Percentiles rank a stretch among this genome's conserved stretches.
Conservation (phyloP, 2,113 vertebrate species). For the Pluvialis apricaria region DNA sequence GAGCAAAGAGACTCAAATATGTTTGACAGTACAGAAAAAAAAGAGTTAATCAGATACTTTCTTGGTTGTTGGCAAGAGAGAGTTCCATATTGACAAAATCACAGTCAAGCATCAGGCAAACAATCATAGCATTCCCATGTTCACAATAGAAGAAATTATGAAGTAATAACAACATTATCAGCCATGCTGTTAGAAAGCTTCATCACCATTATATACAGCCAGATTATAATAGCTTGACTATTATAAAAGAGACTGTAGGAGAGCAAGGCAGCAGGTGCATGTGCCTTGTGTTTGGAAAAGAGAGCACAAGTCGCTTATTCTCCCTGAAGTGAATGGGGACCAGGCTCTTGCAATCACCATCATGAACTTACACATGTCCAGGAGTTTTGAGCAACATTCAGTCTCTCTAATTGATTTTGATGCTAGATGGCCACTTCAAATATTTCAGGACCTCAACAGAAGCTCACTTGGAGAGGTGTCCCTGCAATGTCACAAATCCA, state of each 20-base stretch:
- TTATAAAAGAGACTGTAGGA: not conserved
- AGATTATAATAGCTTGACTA: not conserved
- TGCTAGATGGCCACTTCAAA: not conserved
- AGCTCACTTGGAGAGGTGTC: not conserved
- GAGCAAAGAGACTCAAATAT: not conserved
- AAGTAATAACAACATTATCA: not conserved
- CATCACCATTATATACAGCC: not conserved
- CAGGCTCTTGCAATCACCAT: not conserved
- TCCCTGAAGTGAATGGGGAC: not conserved
- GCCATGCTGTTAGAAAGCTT: not conserved
- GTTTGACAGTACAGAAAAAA: not conserved
- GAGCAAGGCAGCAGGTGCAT: not conserved
- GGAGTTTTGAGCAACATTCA: not conserved
- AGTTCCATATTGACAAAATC: not conserved
- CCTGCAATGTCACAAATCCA: not conserved
- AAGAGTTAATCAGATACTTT: conserved; percentile 22
- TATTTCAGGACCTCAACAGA: not conserved
- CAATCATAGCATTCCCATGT: not conserved
- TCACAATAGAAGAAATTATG: not conserved
- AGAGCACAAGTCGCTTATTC: not conserved
- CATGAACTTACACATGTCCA: not conserved
- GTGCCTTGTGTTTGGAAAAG: not conserved
- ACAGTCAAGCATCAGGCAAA: not conserved
- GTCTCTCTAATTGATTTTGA: not conserved
- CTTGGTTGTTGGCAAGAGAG: not conserved